Base-by-base conservation (phyloP, 2,888 invertebrate species). In the Lasioglossum villosulum region DNA sequence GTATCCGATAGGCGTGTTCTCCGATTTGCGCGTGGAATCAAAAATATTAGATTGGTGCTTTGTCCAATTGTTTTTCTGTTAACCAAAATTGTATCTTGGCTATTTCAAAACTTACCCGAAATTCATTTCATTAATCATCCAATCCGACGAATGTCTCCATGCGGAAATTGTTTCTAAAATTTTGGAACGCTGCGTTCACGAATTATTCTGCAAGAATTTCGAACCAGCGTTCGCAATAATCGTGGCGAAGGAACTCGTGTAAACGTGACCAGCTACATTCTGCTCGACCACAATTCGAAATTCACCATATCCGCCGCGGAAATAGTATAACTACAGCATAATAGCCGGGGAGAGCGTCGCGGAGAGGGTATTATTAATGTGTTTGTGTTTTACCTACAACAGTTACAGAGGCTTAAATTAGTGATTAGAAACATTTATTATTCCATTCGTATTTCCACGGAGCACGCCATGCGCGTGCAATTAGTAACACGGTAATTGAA, bases 371-470 rank as follows among this genome's bases (percentile, higher is more conserved):
- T 27, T 52, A 75, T 42, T 42, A 39, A 59, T 42, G 27, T 30
- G 75, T 39, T 59, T 59, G 37, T 30, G 59, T 75, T 75, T 39
- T 56, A 27, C 14, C 63, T 66, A 66, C 59, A 59, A 27, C 37
- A 27, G n/a, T 30, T 37, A 27, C 48, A 8, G 14, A 27, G 70
- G 27, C 30, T 39, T 52, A 52, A 68, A 52, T 52, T 19, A 68
- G 19, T 30, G n/a, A 77, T 77, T 52, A 37, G 19, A n/a, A 70
- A 16, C n/a, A 70, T 77, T 70, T 52, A 77, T 52, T 37, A 70
- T 77, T 52, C 6, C 19, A 70, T 68, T 71, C 23, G n/a, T 42
- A 30, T 45, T 75, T 42, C 8, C 10, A 23, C 14, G 27, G 14
- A 5, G 59, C 59, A n/a, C 27, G 27, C 2, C 27, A 27, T 5